phyloP scores from a whole-genome alignment of 2,888 invertebrate species.

The Melolontha melolontha region DNA sequence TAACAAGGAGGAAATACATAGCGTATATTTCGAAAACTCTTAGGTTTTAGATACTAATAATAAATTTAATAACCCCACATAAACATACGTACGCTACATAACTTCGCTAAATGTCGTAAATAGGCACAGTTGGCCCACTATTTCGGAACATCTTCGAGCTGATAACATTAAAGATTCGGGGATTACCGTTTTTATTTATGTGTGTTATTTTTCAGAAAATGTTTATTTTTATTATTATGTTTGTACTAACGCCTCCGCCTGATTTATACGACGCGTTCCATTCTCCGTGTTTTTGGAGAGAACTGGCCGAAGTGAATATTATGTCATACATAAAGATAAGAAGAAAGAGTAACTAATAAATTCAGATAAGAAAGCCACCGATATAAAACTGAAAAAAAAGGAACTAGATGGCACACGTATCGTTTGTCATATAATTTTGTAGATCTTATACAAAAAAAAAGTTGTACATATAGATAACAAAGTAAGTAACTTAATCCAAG shows the following conservation, averaged over 20 bases:
- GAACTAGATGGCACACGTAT: slow-evolving; percentile 16
- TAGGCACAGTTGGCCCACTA: neutral
- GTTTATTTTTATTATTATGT: slow-evolving; percentile 40
- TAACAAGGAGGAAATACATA: too few relatives aligned
- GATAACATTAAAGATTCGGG: slow-evolving; percentile 38
- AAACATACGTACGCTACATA: too few relatives aligned
- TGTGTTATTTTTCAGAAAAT: slow-evolving; percentile 38
- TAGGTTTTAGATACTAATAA: too few relatives aligned
- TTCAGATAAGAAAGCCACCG: slow-evolving; percentile 29
- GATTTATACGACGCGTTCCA: slow-evolving; percentile 19
- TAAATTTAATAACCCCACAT: too few relatives aligned
- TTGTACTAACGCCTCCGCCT: slow-evolving; percentile 32
- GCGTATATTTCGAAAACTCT: too few relatives aligned
- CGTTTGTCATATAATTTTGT: slow-evolving; percentile 12
- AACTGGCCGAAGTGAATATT: slow-evolving; percentile 31
- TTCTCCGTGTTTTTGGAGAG: slow-evolving; percentile 8
- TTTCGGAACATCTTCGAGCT: slow-evolving; percentile 7
- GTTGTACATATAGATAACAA: neutral
- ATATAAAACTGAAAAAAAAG: slow-evolving; percentile 27
- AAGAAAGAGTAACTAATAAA: slow-evolving; percentile 38
- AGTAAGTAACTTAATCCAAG: too few relatives aligned
- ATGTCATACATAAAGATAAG: slow-evolving; percentile 37
- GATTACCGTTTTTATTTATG: slow-evolving; percentile 38
- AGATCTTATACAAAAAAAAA: neutral
- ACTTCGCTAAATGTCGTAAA: too few relatives aligned